Conservation (phyloP, 2,888 invertebrate species). For the Oithona nana region DNA sequence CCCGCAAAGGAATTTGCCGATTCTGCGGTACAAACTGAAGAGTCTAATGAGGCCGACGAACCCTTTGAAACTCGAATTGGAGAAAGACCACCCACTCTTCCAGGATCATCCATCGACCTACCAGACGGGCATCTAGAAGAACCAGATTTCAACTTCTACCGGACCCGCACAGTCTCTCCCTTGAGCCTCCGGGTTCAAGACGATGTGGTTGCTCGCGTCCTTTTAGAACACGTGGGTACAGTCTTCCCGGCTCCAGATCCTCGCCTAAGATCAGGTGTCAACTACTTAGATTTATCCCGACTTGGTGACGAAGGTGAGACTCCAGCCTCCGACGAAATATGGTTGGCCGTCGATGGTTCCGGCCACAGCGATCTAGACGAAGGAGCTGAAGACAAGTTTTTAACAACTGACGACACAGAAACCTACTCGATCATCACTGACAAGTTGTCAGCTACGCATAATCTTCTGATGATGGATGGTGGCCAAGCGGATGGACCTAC, state of each 20-base stretch:
- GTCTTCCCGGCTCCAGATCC: neutral
- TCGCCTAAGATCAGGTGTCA: neutral
- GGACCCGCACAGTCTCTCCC: neutral
- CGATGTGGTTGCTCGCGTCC: conserved; percentile 7
- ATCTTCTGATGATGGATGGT: conserved; percentile 12
- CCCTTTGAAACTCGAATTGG: neutral
- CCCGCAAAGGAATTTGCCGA: too few relatives aligned
- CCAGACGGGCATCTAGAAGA: neutral
- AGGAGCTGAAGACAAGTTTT: conserved; percentile 10
- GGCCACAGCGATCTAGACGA: neutral
- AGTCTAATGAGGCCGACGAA: neutral
- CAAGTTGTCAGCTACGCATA: conserved; percentile 7
- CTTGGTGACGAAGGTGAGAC: conserved; percentile 17
- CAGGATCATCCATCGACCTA: neutral
- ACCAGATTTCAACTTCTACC: too few relatives aligned
- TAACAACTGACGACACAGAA: conserved; percentile 12
- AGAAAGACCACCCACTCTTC: neutral
- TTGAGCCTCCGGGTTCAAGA: conserved; percentile 5
- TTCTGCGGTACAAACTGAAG: neutral
- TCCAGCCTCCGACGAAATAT: conserved; percentile 17
- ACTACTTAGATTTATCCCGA: conserved; percentile 14
- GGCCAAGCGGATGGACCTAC: neutral
- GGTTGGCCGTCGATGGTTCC: conserved; percentile 7
- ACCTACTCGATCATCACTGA: conserved; percentile 12
- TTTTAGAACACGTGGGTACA: conserved; percentile 9